Conservation (phyloP, 2,888 invertebrate species). For the Drosophila mulleri region DNA sequence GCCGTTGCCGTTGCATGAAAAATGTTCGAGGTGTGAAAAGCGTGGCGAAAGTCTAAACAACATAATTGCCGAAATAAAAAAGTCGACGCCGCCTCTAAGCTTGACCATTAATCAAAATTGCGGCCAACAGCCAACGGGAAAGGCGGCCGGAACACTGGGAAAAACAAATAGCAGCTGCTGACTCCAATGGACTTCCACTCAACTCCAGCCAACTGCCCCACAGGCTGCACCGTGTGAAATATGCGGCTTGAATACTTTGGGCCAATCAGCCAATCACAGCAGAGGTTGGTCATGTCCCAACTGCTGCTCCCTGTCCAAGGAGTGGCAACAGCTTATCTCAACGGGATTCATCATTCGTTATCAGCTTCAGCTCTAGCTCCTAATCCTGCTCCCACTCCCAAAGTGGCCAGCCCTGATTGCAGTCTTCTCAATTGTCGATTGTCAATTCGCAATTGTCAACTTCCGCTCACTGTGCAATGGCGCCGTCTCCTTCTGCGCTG, state of each 20-base stretch:
- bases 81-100: conserved; percentile 50
- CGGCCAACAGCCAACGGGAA: conserved; percentile 35
- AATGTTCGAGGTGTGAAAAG: conserved; percentile 78
- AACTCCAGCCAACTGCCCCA: conserved; percentile 13
- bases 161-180: conserved; percentile 45
- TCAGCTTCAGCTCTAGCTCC: conserved; percentile 7
- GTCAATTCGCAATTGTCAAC: conserved; percentile 36
- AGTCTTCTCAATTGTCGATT: conserved; percentile 43
- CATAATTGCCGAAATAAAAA: conserved; percentile 83
- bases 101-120: conserved; percentile 76
- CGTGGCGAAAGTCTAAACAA: conserved; percentile 71
- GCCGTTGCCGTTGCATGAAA: conserved; percentile 57
- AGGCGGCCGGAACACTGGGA: conserved; percentile 28
- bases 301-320: not conserved
- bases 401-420: conserved; percentile 53
- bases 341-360: conserved; percentile 35
- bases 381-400: not conserved
- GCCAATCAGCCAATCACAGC: conserved; percentile 57
- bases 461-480: conserved; percentile 52
- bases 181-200: conserved; percentile 4
- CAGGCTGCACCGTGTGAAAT: conserved; percentile 36
- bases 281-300: conserved; percentile 1
- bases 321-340: conserved; percentile 8
- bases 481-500: conserved; percentile 26
- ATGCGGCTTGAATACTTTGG: conserved; percentile 71